Evolutionary conservation across 2,888 invertebrate species (phyloP).

Genomic region (Sinotaia quadrata): DNA sequence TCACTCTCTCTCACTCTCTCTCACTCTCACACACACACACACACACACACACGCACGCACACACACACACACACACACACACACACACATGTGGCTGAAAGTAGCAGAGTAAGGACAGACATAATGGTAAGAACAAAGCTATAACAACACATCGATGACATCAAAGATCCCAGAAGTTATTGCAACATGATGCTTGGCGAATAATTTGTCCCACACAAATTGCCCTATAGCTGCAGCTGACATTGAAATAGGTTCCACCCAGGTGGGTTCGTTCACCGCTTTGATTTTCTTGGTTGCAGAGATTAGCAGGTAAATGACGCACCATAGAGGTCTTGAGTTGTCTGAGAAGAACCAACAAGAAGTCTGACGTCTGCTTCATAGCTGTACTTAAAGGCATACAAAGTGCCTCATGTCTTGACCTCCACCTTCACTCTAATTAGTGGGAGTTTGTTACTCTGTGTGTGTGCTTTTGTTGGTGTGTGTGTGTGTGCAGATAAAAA

Average conservation of each 20-base stretch:
- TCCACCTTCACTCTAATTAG: too few relatives aligned
- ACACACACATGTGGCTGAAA: not conserved
- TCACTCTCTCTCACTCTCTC: not conserved
- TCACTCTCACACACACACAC: not conserved
- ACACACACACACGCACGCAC: not conserved
- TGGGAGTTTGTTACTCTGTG: too few relatives aligned
- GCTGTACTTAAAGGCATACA: too few relatives aligned
- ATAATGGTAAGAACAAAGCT: too few relatives aligned
- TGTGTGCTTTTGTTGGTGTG: too few relatives aligned
- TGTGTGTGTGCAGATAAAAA: too few relatives aligned
- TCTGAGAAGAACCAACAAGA: too few relatives aligned
- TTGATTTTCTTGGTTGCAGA: not conserved
- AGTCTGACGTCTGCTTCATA: too few relatives aligned
- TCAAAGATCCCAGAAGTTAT: conserved; percentile 1
- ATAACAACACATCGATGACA: not conserved
- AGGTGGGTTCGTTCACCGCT: not conserved
- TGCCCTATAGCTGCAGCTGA: not conserved
- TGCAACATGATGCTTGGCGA: not conserved
- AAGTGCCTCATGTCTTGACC: too few relatives aligned
- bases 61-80: not conserved
- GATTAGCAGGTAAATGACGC: conserved; percentile 5
- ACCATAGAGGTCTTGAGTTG: too few relatives aligned
- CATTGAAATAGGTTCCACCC: not conserved
- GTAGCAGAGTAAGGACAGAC: not conserved
- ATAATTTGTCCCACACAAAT: not conserved